Percentiles rank a stretch among this genome's conserved stretches.
Evolutionary conservation across 1,140 invertebrate species (phyloP).

Genomic region (Ooceraea biroi): DNA sequence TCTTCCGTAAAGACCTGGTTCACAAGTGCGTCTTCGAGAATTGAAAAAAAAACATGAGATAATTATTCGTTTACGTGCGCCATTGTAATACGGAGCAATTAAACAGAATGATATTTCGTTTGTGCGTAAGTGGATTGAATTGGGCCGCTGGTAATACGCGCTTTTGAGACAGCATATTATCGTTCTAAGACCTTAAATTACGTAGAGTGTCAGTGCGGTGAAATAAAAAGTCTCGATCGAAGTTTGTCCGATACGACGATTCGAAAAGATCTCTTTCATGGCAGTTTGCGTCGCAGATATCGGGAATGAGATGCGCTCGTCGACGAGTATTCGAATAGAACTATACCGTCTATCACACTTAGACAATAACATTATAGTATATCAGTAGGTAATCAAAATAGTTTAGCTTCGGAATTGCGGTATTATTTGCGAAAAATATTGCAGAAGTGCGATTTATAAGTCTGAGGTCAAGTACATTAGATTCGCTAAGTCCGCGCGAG

Average conservation of each 20-base stretch:
- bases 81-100: conserved; percentile 55
- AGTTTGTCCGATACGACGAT: background rate
- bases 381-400: conserved; percentile 52
- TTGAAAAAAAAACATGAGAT: conserved; percentile 71
- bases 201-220: conserved; percentile 6
- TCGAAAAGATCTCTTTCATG: conserved; percentile 20
- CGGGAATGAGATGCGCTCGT: conserved; percentile 26
- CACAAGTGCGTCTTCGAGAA: conserved; percentile 58
- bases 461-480: conserved; percentile 20
- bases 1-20: conserved; percentile 52
- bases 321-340: conserved; percentile 12
- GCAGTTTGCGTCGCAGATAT: conserved; percentile 48
- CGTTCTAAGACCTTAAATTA: conserved; percentile 29
- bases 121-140: conserved; percentile 71
- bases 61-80: conserved; percentile 56
- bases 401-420: conserved; percentile 23
- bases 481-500: background rate
- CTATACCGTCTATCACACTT: conserved; percentile 27
- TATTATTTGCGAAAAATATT: conserved; percentile 41
- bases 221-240: conserved; percentile 4
- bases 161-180: conserved; percentile 17
- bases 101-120: conserved; percentile 55
- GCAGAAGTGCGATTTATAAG: conserved; percentile 32
- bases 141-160: conserved; percentile 41
- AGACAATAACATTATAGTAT: conserved; percentile 32